Conservation (phyloP, 2,113 vertebrate species). For the Potamarius usumacintae region DNA sequence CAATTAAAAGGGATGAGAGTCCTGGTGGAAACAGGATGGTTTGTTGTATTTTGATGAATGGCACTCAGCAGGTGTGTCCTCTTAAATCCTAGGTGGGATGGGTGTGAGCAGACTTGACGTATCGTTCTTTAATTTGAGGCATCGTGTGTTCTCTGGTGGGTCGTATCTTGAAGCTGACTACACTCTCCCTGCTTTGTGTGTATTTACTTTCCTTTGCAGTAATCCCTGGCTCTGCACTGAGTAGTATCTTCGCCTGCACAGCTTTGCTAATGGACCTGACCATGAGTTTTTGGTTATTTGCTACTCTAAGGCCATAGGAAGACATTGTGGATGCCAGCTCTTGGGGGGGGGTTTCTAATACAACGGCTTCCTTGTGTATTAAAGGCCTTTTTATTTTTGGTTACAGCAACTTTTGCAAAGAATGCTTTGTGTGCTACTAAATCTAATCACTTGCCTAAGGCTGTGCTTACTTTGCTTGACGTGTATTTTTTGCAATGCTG, state of each 20-base stretch:
- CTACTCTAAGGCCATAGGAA: slow-evolving; percentile 74
- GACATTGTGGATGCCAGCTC: slow-evolving; percentile 62
- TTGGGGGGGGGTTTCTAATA: slow-evolving; percentile 59
- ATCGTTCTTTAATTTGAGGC: slow-evolving; percentile 22
- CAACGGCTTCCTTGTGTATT: slow-evolving; percentile 50
- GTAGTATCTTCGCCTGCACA: slow-evolving; percentile 80
- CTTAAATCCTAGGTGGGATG: slow-evolving; percentile 15
- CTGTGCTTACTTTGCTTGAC: slow-evolving; percentile 24
- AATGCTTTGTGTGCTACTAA: slow-evolving; percentile 36
- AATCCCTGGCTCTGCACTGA: slow-evolving; percentile 99
- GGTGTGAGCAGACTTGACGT: background rate
- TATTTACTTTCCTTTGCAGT: slow-evolving; percentile 95
- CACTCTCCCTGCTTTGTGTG: slow-evolving; percentile 66
- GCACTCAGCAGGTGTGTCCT: slow-evolving; percentile 2
- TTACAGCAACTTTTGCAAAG: slow-evolving; percentile 36
- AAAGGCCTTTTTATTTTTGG: background rate
- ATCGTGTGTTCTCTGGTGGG: slow-evolving; percentile 33
- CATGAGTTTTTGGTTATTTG: slow-evolving; percentile 76
- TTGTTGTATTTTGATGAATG: background rate
- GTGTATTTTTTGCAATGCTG: background rate
- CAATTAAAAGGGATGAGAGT: background rate
- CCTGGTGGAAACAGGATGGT: background rate
- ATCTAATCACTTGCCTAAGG: slow-evolving; percentile 26
- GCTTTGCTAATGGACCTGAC: slow-evolving; percentile 82
- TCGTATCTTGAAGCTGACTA: slow-evolving; percentile 16